phyloP scores from a whole-genome alignment of 1,140 invertebrate genomes.

The Agrypnia vestita region DNA sequence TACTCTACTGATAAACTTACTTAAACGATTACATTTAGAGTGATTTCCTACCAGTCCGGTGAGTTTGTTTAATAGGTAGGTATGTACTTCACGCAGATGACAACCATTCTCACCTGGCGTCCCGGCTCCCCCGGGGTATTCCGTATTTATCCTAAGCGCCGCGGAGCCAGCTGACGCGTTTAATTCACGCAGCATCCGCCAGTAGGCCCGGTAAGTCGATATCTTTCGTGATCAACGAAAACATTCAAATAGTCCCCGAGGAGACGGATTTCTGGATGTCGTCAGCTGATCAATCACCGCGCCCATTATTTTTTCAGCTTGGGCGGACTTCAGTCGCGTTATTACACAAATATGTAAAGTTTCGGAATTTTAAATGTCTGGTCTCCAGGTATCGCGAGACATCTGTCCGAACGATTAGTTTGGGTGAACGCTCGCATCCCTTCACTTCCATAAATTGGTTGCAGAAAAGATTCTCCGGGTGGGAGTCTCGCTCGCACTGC shows the following conservation, averaged over 20 bases:
- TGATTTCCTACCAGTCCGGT: too few relatives aligned
- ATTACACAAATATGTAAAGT: neutral
- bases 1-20: too few relatives aligned
- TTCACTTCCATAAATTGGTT: constrained; percentile 24
- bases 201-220: constrained; percentile 9
- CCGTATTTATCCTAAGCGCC: constrained; percentile 2
- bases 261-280: too few relatives aligned
- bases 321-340: neutral
- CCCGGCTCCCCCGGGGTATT: constrained; percentile 37
- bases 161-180: constrained; percentile 13
- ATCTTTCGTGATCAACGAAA: constrained; percentile 13
- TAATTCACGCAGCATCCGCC: constrained; percentile 17
- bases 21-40: too few relatives aligned
- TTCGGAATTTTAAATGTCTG: constrained; percentile 9
- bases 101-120: constrained; percentile 55
- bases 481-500: constrained; percentile 17
- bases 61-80: neutral
- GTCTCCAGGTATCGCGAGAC: constrained; percentile 47
- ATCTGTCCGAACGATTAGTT: constrained; percentile 53
- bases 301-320: too few relatives aligned
- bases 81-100: constrained; percentile 48
- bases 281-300: too few relatives aligned
- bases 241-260: neutral
- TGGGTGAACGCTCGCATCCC: constrained; percentile 37
- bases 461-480: constrained; percentile 38